Evolutionary conservation across 1,140 invertebrate genomes (phyloP).

Genomic region (Zaprionus inermis): DNA sequence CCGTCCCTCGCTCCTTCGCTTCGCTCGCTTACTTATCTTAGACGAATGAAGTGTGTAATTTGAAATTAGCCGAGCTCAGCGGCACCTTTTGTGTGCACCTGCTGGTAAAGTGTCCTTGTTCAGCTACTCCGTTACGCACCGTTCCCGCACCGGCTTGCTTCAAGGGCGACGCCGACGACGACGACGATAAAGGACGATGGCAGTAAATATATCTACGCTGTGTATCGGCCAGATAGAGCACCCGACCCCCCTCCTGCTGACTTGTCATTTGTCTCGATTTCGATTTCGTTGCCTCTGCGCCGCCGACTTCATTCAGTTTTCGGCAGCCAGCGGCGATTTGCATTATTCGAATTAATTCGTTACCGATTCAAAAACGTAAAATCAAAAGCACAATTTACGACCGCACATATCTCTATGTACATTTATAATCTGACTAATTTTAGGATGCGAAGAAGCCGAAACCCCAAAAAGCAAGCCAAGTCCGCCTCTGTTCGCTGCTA

Average conservation of each 20-base stretch:
- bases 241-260: too few species aligned
- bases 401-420: conserved; percentile 67
- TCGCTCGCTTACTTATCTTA: conserved; percentile 48
- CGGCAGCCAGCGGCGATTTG: conserved; percentile 37
- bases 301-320: conserved; percentile 57
- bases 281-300: conserved; percentile 25
- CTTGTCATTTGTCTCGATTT: conserved; percentile 29
- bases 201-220: conserved; percentile 17
- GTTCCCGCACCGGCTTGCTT: not conserved
- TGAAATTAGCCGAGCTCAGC: conserved; percentile 77
- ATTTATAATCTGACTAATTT: conserved; percentile 76
- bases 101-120: conserved; percentile 66
- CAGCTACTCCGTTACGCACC: conserved; percentile 72
- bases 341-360: conserved; percentile 54
- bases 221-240: not conserved
- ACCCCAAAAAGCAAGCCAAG: conserved; percentile 26
- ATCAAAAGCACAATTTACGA: conserved; percentile 67
- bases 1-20: conserved; percentile 6
- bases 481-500: conserved; percentile 59
- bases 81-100: conserved; percentile 77
- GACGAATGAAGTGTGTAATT: conserved; percentile 80
- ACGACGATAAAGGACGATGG: conserved; percentile 14
- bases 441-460: conserved; percentile 37
- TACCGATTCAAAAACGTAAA: conserved; percentile 46
- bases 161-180: not conserved